Base-by-base conservation (phyloP, 2,888 invertebrate genomes). In the Phaedon cochleariae region DNA sequence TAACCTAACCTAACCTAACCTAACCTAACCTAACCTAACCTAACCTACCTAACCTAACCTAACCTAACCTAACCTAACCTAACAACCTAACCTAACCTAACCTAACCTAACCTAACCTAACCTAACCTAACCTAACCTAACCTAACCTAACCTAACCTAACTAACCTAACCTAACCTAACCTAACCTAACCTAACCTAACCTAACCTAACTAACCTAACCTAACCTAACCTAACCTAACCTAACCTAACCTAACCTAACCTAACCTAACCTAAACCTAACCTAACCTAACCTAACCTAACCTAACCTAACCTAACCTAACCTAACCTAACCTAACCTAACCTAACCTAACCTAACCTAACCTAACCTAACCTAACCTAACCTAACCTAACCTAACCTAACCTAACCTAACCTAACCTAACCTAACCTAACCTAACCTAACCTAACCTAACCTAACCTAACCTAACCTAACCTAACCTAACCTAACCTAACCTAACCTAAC, bases 1-100 rank as follows among this genome's bases (percentile, higher is more conserved):
- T 53, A 53, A 53, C 53, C 53, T 53, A 34, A 53, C 53, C 53
- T 53, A 52, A 52, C 52, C 52, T 52, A 26, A 52, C 52, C 49
- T 52, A 52, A 52, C 52, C 52, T 52, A 26, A 52, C 52, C 52
- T 52, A 52, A 52, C 52, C 52, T 52, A 26, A 52, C 52, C 52
- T 52, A 22, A 52, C 52, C 52, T 52, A 26, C 52, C 52, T 52
- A 52, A 52, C 52, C 52, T 52, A 26, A 52, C 52, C 52, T 52
- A 52, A 52, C 52, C 52, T 52, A 26, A 52, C 52, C 52, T 52
- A 52, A 52, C 52, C 52, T 52, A 26, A 52, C 52, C 52, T 52
- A 52, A 52, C 52, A 26, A 52, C 52, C 52, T 52, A 52, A 52
- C 52, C 52, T 52, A 26, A 52, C 52, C 52, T 52, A 22, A 52